Percentiles rank a stretch among this genome's conserved stretches.
phyloP scores from a whole-genome alignment of 2,797 vertebrate species.

The Clarias fuscus region DNA sequence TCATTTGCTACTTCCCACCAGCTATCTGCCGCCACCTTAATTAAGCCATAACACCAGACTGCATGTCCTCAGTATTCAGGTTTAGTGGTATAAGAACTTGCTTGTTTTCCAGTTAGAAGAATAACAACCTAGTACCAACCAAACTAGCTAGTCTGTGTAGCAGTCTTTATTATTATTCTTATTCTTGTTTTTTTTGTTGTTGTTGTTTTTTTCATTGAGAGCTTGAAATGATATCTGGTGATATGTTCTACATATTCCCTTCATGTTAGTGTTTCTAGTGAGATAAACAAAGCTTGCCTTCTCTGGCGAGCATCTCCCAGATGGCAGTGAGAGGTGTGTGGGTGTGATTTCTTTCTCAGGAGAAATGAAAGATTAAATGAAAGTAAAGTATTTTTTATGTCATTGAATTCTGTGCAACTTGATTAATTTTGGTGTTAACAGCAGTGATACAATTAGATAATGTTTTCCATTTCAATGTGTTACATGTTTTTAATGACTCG shows the following conservation, averaged over 20 bases:
- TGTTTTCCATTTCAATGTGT: not conserved
- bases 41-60: not conserved
- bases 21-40: not conserved
- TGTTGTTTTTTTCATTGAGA: not conserved
- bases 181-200: no score
- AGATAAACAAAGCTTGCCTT: not conserved
- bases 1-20: not conserved
- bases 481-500: not conserved
- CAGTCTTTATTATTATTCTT: not conserved
- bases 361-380: not conserved
- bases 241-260: not conserved
- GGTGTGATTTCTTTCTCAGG: not conserved
- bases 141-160: not conserved
- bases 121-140: not conserved
- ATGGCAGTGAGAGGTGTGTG: not conserved
- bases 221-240: not conserved
- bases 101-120: not conserved
- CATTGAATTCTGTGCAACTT: not conserved
- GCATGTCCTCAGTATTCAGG: not conserved
- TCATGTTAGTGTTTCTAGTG: not conserved
- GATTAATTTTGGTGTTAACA: not conserved
- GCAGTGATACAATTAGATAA: not conserved
- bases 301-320: constrained; percentile 6
- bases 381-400: not conserved
- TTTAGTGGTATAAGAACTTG: not conserved